These are phyloP conservation scores for Autographa pulchrina DNA, from an alignment of 2,888 invertebrate species.

Conservation along the genomic window DNA sequence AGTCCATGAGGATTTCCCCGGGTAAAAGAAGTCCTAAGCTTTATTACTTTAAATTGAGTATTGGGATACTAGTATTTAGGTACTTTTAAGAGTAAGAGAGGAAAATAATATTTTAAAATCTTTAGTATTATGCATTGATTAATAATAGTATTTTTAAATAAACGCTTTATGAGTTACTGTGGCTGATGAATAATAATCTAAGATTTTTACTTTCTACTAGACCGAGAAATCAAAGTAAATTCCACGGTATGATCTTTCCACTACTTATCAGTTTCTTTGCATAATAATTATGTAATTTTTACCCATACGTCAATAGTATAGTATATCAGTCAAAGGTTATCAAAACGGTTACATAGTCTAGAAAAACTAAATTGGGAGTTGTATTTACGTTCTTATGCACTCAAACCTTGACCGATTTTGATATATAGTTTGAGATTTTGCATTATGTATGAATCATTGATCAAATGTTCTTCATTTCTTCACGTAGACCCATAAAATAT, in stretches of 20 bases:
- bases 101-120: too few species aligned
- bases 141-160: too few species aligned
- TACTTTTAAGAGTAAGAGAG: background rate
- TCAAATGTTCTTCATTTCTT: background rate
- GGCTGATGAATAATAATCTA: too few species aligned
- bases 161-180: too few species aligned
- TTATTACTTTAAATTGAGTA: background rate
- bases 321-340: background rate
- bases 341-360: background rate
- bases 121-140: too few species aligned
- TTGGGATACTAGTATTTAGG: background rate
- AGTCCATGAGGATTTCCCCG: too few species aligned
- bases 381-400: background rate
- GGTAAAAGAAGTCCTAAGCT: background rate
- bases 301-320: background rate
- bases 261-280: background rate
- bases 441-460: background rate
- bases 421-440: background rate
- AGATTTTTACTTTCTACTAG: too few species aligned
- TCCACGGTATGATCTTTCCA: background rate
- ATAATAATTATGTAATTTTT: background rate
- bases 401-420: slow-evolving; percentile 16
- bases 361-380: background rate
- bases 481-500: too few species aligned
- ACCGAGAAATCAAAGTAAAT: background rate